Percentiles rank a stretch among this genome's conserved stretches.
phyloP scores from a whole-genome alignment of 1,140 invertebrate species.

The Drosophila subobscura region DNA sequence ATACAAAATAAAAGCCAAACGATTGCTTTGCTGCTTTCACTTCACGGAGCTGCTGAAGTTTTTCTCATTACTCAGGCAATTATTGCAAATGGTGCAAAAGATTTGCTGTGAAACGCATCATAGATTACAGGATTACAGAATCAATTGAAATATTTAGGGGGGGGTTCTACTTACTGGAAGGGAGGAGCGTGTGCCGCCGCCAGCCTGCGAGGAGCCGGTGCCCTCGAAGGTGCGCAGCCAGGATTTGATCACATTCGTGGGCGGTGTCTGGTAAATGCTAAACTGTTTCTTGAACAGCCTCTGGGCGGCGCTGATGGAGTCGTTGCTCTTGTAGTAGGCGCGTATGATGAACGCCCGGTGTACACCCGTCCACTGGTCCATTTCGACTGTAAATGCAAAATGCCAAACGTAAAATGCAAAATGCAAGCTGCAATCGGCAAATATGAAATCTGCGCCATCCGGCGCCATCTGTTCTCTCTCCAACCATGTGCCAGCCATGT shows the following conservation, averaged over 20 bases:
- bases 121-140: neutral
- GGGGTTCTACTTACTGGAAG: conserved; percentile 51
- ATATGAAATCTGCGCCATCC: conserved; percentile 1
- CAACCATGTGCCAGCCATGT: conserved; percentile 8
- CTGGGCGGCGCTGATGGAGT: conserved; percentile 76
- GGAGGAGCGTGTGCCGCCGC: conserved; percentile 56
- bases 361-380: conserved; percentile 80
- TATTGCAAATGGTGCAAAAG: conserved; percentile 76
- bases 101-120: conserved; percentile 51
- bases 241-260: conserved; percentile 71
- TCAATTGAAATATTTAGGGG: neutral
- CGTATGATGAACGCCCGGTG: conserved; percentile 78
- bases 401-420: conserved; percentile 2
- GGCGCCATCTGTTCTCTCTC: conserved; percentile 7
- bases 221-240: conserved; percentile 79
- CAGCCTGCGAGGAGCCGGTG: conserved; percentile 69
- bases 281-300: conserved; percentile 76
- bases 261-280: conserved; percentile 75
- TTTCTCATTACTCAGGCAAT: conserved; percentile 72
- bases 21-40: conserved; percentile 11
- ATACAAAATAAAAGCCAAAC: conserved; percentile 4
- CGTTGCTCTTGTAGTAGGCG: conserved; percentile 79
- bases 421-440: neutral
- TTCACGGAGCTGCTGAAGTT: conserved; percentile 67
- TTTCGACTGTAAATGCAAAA: conserved; percentile 49